Percentiles rank a stretch among this genome's conserved stretches.
Evolutionary conservation across 2,888 invertebrate genomes (phyloP).

Genomic region (Agriotes lineatus): DNA sequence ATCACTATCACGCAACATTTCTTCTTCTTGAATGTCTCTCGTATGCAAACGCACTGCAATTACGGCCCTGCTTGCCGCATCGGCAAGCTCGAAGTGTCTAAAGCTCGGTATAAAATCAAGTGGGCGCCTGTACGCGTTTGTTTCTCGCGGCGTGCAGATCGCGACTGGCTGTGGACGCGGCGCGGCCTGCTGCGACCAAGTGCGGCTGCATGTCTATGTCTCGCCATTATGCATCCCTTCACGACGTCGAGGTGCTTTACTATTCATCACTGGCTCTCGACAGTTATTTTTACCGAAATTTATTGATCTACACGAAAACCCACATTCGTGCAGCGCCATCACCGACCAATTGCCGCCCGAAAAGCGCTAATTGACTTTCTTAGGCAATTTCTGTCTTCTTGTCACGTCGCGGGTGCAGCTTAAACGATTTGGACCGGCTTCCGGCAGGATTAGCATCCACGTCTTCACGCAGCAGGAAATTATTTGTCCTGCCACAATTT

Average conservation of each 20-base stretch:
- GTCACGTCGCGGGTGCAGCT: too few relatives aligned
- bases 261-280: slow-evolving; percentile 38
- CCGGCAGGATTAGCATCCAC: too few relatives aligned
- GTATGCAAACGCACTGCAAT: slow-evolving; percentile 1
- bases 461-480: too few relatives aligned
- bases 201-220: slow-evolving; percentile 42
- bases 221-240: slow-evolving; percentile 39
- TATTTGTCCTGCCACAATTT: too few relatives aligned
- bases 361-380: too few relatives aligned
- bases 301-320: slow-evolving; percentile 22
- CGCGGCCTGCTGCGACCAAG: slow-evolving; percentile 37
- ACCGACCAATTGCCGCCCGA: too few relatives aligned
- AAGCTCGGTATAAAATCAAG: slow-evolving; percentile 36
- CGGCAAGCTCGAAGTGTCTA: slow-evolving; percentile 31
- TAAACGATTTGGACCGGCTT: too few relatives aligned
- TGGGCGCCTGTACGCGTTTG: slow-evolving; percentile 46
- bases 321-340: too few relatives aligned
- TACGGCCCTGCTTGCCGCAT: slow-evolving; percentile 2
- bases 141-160: slow-evolving; percentile 51
- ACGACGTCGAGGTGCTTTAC: slow-evolving; percentile 32
- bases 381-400: too few relatives aligned
- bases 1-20: slow-evolving; percentile 38
- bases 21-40: slow-evolving; percentile 10
- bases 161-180: slow-evolving; percentile 48
- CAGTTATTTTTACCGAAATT: slow-evolving; percentile 24